These are phyloP conservation scores for Pseudomyrmex pallidus DNA, from an alignment of 1,140 invertebrate species.

Conservation along the genomic window DNA sequence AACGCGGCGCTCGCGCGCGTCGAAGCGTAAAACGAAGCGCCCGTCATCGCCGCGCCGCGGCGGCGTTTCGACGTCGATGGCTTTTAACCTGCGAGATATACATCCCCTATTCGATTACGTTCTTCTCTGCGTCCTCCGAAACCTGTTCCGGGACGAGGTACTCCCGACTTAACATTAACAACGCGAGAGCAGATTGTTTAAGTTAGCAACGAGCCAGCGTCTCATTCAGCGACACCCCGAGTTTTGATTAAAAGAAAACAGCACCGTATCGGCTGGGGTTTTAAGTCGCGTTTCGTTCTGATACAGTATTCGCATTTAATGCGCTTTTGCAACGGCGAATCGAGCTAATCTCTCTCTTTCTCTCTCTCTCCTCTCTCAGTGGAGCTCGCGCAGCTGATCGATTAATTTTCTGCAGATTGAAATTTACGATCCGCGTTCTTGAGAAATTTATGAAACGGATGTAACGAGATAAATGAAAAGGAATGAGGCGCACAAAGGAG, in stretches of 20 bases:
- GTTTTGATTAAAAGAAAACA: slow-evolving; percentile 55
- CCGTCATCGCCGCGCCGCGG: not conserved
- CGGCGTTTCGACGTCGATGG: slow-evolving; percentile 54
- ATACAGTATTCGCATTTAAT: not conserved
- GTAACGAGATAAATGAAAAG: slow-evolving; percentile 5
- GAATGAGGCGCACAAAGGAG: not conserved
- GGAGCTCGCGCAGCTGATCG: slow-evolving; percentile 2
- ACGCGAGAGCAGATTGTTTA: slow-evolving; percentile 43
- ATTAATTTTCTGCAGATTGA: slow-evolving; percentile 45
- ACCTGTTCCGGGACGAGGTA: not conserved
- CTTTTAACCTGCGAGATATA: slow-evolving; percentile 48
- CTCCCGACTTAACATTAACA: slow-evolving; percentile 5
- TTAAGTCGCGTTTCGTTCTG: slow-evolving; percentile 9
- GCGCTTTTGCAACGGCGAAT: slow-evolving; percentile 3
- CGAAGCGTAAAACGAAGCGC: slow-evolving; percentile 67
- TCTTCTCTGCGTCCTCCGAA: not conserved
- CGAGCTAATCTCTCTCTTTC: not conserved
- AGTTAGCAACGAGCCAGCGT: slow-evolving; percentile 46
- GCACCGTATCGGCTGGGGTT: not conserved
- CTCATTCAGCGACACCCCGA: not conserved
- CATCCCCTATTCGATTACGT: slow-evolving; percentile 62
- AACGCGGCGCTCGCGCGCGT: slow-evolving; percentile 40
- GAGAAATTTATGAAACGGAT: slow-evolving; percentile 22
- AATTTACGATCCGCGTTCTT: not conserved
- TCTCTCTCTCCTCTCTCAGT: too few species aligned